These are phyloP conservation scores for Guaruba guarouba DNA, from an alignment of 2,113 vertebrate genomes.

Conservation along the genomic window DNA sequence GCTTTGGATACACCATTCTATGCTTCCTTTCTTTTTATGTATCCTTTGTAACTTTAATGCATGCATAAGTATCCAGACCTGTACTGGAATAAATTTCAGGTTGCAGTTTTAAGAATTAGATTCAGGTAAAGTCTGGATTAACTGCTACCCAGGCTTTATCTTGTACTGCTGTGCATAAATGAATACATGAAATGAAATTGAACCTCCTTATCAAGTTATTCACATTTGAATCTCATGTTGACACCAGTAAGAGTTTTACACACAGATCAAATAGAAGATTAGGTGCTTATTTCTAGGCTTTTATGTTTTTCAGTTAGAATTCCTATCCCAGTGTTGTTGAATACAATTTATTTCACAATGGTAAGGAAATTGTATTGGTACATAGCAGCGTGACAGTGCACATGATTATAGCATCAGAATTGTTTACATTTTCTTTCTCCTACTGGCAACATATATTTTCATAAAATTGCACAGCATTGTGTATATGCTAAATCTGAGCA, in stretches of 20 bases:
- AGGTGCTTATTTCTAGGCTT: neutral
- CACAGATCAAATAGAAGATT: constrained; percentile 16
- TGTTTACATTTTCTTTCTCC: neutral
- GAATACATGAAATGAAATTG: neutral
- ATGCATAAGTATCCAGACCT: neutral
- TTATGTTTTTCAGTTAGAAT: neutral
- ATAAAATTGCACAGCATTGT: neutral
- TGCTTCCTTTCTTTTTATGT: neutral
- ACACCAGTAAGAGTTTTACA: neutral
- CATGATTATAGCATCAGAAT: neutral
- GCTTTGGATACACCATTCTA: neutral
- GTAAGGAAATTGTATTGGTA: neutral
- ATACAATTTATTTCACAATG: neutral
- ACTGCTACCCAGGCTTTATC: neutral
- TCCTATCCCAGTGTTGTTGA: neutral
- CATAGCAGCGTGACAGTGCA: neutral
- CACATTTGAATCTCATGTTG: neutral
- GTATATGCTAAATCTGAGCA: constrained; percentile 6
- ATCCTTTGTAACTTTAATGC: neutral
- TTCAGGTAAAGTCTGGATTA: constrained; percentile 12
- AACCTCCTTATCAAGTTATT: neutral
- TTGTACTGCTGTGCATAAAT: neutral
- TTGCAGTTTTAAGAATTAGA: neutral
- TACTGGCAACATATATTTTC: neutral
- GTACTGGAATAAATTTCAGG: neutral